Evolutionary conservation across 2,113 vertebrate species (phyloP), one percentile per base, ranked within the genome.

Genomic region (Tapirus terrestris): DNA sequence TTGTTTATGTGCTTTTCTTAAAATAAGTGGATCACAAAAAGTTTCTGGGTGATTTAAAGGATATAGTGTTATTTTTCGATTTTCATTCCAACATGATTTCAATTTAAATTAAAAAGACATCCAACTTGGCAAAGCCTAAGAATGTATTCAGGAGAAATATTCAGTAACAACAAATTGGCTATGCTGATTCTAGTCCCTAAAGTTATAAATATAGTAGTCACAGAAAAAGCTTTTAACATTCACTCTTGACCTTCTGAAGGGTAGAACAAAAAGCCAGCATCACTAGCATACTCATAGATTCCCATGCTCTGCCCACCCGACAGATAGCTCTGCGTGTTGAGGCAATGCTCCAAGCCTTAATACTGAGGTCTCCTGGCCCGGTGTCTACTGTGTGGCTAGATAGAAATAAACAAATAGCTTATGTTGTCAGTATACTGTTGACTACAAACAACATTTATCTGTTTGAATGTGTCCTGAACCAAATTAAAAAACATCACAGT

Each of bases 221-320:
- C 9, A 89, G 11, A 29, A 31, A 82, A 70, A 48, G 3, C 2
- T 23, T 85, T 81, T 79, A n/a, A 31, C 8, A 58, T 43, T 89
- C 6, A n/a, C 25, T 79, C 5, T 67, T 48, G 83, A 82, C 21
- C 79, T 72, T 84, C 23, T 84, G 33, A 83, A 88, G 8, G 12
- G 5, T 31, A 20, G 79, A 89, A 51, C 56, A 3, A 25, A 63
- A 76, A 88, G 16, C 0, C 0, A 77, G 6, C 1, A 33, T 80
- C 33, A 67, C 16, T 91, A 53, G 7, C 23, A 23, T 91, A 51
- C 83, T 98, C 92, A 95, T 75, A 93, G 83, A 96, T 39, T 83
- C 17, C 8, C 14, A 65, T 12, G 27, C 43, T 80, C 27, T 75
- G 6, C 65, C 33, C 45, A 72, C 8, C 58, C 29, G 51, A 11